Evolutionary conservation across 1,140 invertebrate genomes (phyloP).

Genomic region (Oryzaephilus surinamensis): DNA sequence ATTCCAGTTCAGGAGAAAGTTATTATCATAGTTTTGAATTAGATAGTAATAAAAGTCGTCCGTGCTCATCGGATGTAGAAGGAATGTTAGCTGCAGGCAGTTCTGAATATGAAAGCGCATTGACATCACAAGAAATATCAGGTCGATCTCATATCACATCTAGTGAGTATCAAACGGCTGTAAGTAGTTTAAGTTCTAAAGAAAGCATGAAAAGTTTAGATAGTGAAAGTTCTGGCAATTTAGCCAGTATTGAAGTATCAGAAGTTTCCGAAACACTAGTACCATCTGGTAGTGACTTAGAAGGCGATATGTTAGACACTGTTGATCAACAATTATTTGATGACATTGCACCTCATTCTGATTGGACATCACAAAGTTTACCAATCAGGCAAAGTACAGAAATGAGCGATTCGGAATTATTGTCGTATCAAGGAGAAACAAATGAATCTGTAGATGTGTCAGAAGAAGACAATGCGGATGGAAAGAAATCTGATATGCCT

Average conservation of each 20-base stretch:
- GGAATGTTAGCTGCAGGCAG: conserved; percentile 51
- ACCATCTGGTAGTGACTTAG: conserved; percentile 52
- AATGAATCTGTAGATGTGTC: conserved; percentile 37
- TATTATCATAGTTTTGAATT: conserved; percentile 82
- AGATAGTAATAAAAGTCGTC: conserved; percentile 59
- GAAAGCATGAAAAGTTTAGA: conserved; percentile 83
- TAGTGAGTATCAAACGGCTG: conserved; percentile 75
- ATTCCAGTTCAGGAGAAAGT: conserved; percentile 81
- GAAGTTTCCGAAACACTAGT: conserved; percentile 84
- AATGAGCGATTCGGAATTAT: conserved; percentile 21
- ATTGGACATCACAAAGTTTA: conserved; percentile 8
- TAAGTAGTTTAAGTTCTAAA: conserved; percentile 70
- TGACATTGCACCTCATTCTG: too few relatives aligned
- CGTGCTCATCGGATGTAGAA: conserved; percentile 80
- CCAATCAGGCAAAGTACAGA: conserved; percentile 20
- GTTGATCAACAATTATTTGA: conserved; percentile 28
- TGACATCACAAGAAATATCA: conserved; percentile 65
- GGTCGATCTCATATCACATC: conserved; percentile 56
- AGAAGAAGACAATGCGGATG: conserved; percentile 37
- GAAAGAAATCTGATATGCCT: conserved; percentile 35
- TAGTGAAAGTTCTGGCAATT: conserved; percentile 77
- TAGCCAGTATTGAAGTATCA: conserved; percentile 78
- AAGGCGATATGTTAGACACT: conserved; percentile 38
- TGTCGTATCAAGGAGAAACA: conserved; percentile 18
- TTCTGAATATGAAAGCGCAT: conserved; percentile 79